A percentile compares a stretch with the other conserved stretches of the same genome.
Conservation (phyloP, 2,888 invertebrate species). For the Lepidochrysops patricia region DNA sequence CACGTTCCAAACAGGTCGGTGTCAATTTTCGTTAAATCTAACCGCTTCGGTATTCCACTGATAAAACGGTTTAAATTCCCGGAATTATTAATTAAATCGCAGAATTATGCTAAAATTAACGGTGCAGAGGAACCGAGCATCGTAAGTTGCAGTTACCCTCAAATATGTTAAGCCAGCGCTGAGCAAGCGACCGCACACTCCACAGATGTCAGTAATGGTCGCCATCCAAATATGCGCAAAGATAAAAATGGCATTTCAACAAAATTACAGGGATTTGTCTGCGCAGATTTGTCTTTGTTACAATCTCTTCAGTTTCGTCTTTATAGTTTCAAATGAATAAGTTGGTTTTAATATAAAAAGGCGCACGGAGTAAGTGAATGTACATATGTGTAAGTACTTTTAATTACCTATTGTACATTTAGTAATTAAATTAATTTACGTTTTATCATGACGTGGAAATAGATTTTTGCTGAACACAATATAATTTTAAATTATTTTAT, state of each 20-base stretch:
- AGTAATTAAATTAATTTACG: no score
- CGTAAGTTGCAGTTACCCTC: slow-evolving; percentile 45
- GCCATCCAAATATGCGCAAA: slow-evolving; percentile 47
- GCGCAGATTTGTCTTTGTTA: slow-evolving; percentile 40
- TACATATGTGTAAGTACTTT: no score
- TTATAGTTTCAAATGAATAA: background rate
- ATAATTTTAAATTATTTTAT: no score
- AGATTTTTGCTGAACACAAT: no score
- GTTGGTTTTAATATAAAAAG: background rate
- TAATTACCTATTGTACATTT: no score
- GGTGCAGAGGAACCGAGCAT: background rate
- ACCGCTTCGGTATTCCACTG: background rate
- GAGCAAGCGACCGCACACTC: slow-evolving; percentile 55
- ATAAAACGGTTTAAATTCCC: background rate
- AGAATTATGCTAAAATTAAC: slow-evolving; percentile 2
- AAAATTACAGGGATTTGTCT: slow-evolving; percentile 36
- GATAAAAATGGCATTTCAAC: slow-evolving; percentile 65
- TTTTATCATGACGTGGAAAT: no score
- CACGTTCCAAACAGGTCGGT: background rate
- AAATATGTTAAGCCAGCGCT: slow-evolving; percentile 62
- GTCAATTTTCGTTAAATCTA: background rate
- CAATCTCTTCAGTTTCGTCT: background rate
- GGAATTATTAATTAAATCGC: background rate
- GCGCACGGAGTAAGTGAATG: no score
- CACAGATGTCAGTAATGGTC: slow-evolving; percentile 61